These are phyloP conservation scores for Melospiza georgiana DNA, from an alignment of 2,113 vertebrate genomes.

Conservation along the genomic window DNA sequence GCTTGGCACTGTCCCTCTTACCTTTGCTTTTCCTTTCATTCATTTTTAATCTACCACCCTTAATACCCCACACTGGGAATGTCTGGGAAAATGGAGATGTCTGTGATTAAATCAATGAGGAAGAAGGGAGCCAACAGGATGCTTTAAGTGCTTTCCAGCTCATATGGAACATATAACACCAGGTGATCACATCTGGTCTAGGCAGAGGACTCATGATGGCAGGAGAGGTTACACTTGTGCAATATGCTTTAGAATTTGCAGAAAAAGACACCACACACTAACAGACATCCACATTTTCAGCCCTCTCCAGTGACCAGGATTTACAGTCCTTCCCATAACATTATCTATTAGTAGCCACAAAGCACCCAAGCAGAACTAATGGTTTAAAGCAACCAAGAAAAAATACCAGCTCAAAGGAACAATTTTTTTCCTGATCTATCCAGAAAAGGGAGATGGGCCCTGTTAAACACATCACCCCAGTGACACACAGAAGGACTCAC, in stretches of 20 bases:
- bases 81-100: not conserved
- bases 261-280: not conserved
- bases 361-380: not conserved
- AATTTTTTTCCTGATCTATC: not conserved
- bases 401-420: not conserved
- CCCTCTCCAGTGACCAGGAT: not conserved
- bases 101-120: not conserved
- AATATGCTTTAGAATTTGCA: not conserved
- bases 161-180: not conserved
- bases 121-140: not conserved
- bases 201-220: not conserved
- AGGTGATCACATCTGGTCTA: not conserved
- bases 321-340: not conserved
- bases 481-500: not conserved
- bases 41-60: not conserved
- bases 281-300: not conserved
- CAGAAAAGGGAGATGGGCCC: not conserved
- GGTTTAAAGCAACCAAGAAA: not conserved
- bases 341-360: constrained; percentile 1
- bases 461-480: rapidly evolving
- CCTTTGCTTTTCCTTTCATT: not conserved
- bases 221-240: not conserved
- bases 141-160: not conserved
- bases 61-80: not conserved
- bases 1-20: not conserved